Base-by-base conservation (phyloP, 2,888 invertebrate species). In the Corythucha ciliata region DNA sequence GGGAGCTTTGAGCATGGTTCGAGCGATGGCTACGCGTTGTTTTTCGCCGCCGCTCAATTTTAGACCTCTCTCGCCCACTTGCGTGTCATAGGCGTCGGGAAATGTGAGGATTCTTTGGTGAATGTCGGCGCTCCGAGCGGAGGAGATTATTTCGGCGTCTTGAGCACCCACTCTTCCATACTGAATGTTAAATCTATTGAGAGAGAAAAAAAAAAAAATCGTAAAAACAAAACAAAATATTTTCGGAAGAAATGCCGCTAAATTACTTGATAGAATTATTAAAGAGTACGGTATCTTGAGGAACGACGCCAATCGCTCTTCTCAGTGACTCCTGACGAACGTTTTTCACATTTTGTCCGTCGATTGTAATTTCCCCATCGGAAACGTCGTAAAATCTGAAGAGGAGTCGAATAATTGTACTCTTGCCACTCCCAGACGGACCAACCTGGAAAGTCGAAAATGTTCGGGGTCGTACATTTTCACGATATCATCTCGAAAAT, bases 11-110 rank as follows among this genome's bases (percentile, higher is more conserved):
- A 98, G 74, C 21, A 98, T 75, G 0, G 96, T 96, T 57, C 97
- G 73, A 0, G 97, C 97, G 58, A 97, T 97, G 1, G 96, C 97
- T 52, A 97, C 90, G 59, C 96, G 75, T 68, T 98, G 97, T 65
- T 98, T 97, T 67, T 97, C 97, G 2, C 97, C 97, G 2, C 97
- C 97, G 66, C 94, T 94, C 54, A 97, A 72, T 57, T 93, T 81
- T 52, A 97, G 70, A 4, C 97, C 97, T 65, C 97, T 74, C 70
- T 97, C 97, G 5, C 97, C 97, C 18, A 97, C 89, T 73, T 80
- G 77, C 0, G 89, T 87, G 45, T 89, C 85, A 64, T 90, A 91
- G 37, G 79, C 79, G 57, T 90, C 87, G 1, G 94, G 91, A 69
- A 97, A 94, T n/a, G 81, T 77, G 1, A 88, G 70, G 55, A 97